Base-by-base conservation (phyloP, 2,797 vertebrate genomes). In the Phoeniculus purpureus region DNA sequence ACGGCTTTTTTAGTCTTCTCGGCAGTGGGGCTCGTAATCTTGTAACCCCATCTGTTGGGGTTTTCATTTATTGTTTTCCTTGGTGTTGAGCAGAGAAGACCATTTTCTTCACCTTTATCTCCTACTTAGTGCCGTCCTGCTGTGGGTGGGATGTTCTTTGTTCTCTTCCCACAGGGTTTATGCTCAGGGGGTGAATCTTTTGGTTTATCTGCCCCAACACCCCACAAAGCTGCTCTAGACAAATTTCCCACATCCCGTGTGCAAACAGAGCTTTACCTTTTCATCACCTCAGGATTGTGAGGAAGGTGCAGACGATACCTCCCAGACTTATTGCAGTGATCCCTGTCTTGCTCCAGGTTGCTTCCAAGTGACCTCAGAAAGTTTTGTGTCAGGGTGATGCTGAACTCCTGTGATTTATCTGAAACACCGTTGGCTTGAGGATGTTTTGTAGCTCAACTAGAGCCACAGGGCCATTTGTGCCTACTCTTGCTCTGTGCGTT, bases 311-410 rank as follows among this genome's bases (percentile, higher is more conserved):
- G 15, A 43, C 0, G 0, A 6, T 25, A 1, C 13, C 45, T 31
- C 31, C 1, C 0, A 45, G 58, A 4, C 9, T 1, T 8, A 17
- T 17, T 14, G 29, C 25, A 13, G 4, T 20, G 6, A 47, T 64
- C 59, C 74, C n/a, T 7, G 27, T 19, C 47, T 0, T 9, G 2
- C 12, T 19, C 13, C 34, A 10, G 72, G 1, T 13, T 14, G 20
- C 29, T 52, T 80, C 56, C 21, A 34, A 6, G 1, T 1, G 4
- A 14, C 21, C 60, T 37, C 5, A 3, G 37, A 12, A 10, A 40
- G 8, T 54, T 27, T 6, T 4, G 15, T 70, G 25, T 20, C 0
- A 0, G 52, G 47, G 13, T 45, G 13, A 6, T 2, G 0, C 0
- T 23, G n/a, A 22, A 3, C 45, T 71, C 10, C 0, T 15, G 1